A percentile compares a stretch with the other conserved stretches of the same genome.
phyloP scores from a whole-genome alignment of 2,113 vertebrate species.

The Sula dactylatra region DNA sequence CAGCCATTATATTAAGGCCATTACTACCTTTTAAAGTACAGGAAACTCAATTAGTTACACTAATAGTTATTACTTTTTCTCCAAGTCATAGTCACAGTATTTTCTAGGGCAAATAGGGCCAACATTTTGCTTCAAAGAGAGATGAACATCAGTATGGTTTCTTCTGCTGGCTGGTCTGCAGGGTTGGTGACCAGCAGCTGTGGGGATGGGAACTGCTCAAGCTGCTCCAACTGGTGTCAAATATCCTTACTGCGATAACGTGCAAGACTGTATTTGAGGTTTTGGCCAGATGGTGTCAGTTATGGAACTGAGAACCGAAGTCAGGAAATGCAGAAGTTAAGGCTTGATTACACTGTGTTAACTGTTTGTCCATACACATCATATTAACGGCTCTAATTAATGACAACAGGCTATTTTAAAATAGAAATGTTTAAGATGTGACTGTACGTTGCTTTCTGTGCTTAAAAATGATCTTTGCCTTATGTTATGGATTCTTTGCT shows the following conservation, averaged over 20 bases:
- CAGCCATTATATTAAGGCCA: neutral
- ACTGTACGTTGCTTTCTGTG: neutral
- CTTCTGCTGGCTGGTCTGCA: neutral
- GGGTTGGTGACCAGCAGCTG: neutral
- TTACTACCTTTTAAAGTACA: neutral
- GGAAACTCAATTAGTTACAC: neutral
- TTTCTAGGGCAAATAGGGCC: neutral
- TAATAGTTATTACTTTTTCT: neutral
- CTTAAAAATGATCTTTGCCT: neutral
- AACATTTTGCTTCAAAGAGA: neutral
- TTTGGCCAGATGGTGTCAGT: constrained; percentile 46
- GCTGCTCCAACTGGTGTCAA: neutral
- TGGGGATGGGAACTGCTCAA: neutral
- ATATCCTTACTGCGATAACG: neutral
- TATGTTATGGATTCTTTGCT: neutral
- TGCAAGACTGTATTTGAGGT: neutral
- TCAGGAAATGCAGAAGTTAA: constrained; percentile 47
- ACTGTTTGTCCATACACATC: neutral
- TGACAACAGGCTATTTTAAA: neutral
- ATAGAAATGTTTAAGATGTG: neutral
- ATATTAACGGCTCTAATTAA: neutral
- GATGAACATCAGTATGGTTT: neutral
- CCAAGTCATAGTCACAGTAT: neutral
- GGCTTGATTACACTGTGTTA: constrained; percentile 45
- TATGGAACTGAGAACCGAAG: neutral